Conservation (phyloP, 2,797 vertebrate genomes). For the Psittacula derbiana region DNA sequence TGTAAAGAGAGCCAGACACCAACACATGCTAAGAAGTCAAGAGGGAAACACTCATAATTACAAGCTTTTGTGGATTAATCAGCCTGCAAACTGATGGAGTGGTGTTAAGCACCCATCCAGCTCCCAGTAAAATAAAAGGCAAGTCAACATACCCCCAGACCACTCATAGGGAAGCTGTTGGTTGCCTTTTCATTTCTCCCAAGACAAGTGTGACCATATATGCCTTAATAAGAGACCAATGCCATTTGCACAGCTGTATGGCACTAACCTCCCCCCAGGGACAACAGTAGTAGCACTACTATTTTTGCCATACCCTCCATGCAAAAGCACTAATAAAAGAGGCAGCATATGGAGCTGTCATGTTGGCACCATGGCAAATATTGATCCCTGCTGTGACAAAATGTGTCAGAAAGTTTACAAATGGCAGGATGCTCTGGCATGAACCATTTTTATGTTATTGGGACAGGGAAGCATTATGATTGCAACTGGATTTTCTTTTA, state of each 20-base stretch:
- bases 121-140: background rate
- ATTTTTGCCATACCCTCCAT: background rate
- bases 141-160: rapidly evolving
- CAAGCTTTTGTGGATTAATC: constrained; percentile 40
- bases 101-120: background rate
- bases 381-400: constrained; percentile 38
- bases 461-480: background rate
- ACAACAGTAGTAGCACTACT: background rate
- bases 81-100: background rate
- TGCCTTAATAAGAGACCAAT: background rate
- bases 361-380: background rate
- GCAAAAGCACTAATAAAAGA: background rate
- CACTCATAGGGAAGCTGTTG: rapidly evolving
- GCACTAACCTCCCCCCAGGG: background rate
- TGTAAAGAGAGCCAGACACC: constrained; percentile 14
- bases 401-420: background rate
- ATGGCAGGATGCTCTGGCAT: background rate
- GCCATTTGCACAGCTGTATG: rapidly evolving
- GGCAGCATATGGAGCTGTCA: background rate
- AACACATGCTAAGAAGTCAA: constrained; percentile 14
- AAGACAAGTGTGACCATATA: rapidly evolving
- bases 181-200: background rate
- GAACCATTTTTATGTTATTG: background rate
- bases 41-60: constrained; percentile 47
- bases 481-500: background rate